Percentiles rank a stretch among this genome's conserved stretches.
These are phyloP conservation scores for Hucho hucho DNA, from an alignment of 2,113 vertebrate genomes.

Conservation along the genomic window DNA sequence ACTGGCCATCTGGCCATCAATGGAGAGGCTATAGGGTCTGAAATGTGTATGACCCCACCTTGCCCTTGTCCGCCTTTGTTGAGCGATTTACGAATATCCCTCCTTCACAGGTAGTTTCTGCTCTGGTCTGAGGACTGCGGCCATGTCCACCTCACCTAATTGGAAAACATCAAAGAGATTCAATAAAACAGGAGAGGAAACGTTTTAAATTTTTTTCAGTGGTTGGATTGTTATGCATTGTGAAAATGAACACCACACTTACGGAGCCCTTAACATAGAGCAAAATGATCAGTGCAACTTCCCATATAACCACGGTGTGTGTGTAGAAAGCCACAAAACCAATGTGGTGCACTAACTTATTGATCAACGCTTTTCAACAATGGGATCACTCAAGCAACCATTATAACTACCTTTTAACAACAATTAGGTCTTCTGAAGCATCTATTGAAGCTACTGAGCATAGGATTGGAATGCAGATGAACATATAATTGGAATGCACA, in stretches of 20 bases:
- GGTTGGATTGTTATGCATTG: background rate
- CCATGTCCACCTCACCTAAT: too few species aligned
- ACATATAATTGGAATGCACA: too few species aligned
- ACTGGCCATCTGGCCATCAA: background rate
- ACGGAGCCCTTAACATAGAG: background rate
- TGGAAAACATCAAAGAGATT: too few species aligned
- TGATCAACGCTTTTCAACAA: too few species aligned
- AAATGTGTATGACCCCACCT: constrained; percentile 20
- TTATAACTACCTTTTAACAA: too few species aligned
- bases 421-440: too few species aligned
- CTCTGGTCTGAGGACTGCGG: background rate
- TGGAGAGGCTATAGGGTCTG: constrained; percentile 17
- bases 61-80: constrained; percentile 16
- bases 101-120: background rate
- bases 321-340: background rate
- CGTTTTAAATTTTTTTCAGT: background rate
- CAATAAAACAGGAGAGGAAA: background rate
- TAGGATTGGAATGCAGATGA: too few species aligned
- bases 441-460: too few species aligned
- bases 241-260: background rate
- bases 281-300: too few species aligned
- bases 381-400: too few species aligned
- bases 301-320: background rate
- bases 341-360: too few species aligned
- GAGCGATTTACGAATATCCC: constrained; percentile 18